Evolutionary conservation across 2,797 vertebrate species (phyloP).

Genomic region (Acridotheres tristis): DNA sequence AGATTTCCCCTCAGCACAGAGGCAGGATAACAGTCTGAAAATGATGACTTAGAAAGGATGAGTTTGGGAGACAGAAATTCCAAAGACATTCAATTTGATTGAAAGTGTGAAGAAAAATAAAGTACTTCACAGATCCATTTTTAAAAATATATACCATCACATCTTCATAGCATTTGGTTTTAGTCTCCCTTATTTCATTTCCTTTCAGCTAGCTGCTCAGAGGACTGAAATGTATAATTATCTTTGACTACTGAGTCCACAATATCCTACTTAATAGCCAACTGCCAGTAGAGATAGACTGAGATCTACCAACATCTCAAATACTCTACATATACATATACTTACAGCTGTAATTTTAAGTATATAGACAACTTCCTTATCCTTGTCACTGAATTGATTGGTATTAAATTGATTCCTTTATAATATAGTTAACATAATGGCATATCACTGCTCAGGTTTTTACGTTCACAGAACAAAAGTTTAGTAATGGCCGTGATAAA

Average conservation of each 20-base stretch:
- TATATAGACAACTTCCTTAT: not conserved
- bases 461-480: not conserved
- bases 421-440: not conserved
- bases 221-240: not conserved
- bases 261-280: not conserved
- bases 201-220: not conserved
- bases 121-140: not conserved
- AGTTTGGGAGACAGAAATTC: not conserved
- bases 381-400: not conserved
- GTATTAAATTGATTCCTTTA: not conserved
- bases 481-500: not conserved
- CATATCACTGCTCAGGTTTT: not conserved
- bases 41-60: not conserved
- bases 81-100: not conserved
- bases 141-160: not conserved
- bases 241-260: not conserved
- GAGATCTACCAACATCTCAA: not conserved
- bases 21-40: not conserved
- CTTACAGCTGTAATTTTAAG: not conserved
- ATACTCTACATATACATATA: not conserved
- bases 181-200: not conserved
- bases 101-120: not conserved
- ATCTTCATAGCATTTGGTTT: not conserved
- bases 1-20: not conserved
- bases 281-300: not conserved